Conservation (phyloP, 2,113 vertebrate genomes). For the Columba janthina region DNA sequence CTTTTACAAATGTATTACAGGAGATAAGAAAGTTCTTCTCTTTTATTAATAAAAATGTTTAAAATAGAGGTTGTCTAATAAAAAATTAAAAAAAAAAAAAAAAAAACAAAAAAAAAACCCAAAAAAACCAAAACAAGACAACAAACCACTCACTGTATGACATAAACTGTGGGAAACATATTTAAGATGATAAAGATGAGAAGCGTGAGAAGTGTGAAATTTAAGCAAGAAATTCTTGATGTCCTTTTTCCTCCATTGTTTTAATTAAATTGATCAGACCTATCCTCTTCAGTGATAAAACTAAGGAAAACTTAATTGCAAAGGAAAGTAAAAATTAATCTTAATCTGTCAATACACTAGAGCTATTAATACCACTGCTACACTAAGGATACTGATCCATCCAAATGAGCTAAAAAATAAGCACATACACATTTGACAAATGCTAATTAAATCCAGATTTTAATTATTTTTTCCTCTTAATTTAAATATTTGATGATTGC, state of each 20-base stretch:
- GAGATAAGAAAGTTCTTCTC: neutral
- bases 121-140: too few species aligned
- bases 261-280: neutral
- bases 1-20: neutral
- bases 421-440: neutral
- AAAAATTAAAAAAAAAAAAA: too few species aligned
- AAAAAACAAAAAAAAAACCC: neutral
- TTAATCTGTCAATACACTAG: neutral
- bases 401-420: neutral
- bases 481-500: neutral
- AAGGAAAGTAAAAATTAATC: neutral
- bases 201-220: neutral
- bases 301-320: neutral
- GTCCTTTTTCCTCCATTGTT: neutral
- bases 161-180: neutral
- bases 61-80: neutral
- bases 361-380: neutral
- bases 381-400: neutral
- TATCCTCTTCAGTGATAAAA: neutral
- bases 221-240: neutral
- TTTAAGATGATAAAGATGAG: neutral
- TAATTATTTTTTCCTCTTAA: neutral
- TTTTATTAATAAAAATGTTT: neutral
- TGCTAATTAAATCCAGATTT: neutral
- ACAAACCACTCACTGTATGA: neutral